Evolutionary conservation across 2,113 vertebrate genomes (phyloP).

Genomic region (Megaceryle maxima): DNA sequence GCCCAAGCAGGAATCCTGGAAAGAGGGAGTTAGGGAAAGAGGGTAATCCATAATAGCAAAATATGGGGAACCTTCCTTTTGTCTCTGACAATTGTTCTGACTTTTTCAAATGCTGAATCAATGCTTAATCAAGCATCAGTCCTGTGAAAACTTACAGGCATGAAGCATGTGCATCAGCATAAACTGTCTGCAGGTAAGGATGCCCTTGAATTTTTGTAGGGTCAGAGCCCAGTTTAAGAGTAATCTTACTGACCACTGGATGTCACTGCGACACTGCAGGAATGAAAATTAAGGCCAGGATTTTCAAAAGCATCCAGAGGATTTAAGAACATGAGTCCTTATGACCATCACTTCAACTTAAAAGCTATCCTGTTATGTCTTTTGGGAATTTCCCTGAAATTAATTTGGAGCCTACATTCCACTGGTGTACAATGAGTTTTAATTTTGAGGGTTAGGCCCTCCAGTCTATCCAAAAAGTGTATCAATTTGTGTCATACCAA

Average conservation of each 20-base stretch:
- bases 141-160: neutral
- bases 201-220: neutral
- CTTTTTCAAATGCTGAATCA: neutral
- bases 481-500: neutral
- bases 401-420: neutral
- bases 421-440: neutral
- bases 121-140: neutral
- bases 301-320: neutral
- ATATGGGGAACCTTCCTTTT: neutral
- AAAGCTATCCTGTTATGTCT: neutral
- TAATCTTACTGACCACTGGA: slow-evolving; percentile 80
- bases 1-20: neutral
- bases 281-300: slow-evolving; percentile 35
- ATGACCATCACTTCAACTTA: neutral
- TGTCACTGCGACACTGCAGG: slow-evolving; percentile 75
- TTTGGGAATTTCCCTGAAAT: slow-evolving; percentile 16
- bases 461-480: neutral
- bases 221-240: slow-evolving; percentile 42
- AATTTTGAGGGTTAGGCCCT: neutral
- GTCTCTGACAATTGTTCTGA: neutral
- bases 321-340: neutral
- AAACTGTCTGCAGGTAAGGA: neutral
- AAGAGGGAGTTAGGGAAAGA: neutral
- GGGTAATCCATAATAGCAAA: neutral
- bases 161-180: neutral